phyloP scores from a whole-genome alignment of 2,888 invertebrate genomes.

The Seira musarum region DNA sequence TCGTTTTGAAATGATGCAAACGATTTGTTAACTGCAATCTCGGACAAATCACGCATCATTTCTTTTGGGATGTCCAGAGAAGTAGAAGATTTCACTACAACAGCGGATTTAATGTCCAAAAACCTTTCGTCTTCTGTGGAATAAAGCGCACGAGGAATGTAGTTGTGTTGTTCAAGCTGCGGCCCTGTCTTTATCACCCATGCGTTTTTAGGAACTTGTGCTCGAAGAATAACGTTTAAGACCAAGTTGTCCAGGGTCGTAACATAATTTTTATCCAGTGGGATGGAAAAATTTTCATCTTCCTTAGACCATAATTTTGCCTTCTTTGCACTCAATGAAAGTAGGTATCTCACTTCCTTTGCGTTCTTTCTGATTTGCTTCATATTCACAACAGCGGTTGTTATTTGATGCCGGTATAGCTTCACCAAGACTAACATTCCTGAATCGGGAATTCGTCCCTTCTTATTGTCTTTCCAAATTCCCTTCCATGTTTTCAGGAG shows the following conservation, averaged over 20 bases:
- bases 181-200: conserved; percentile 3
- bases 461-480: conserved; percentile 31
- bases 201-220: background rate
- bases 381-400: conserved; percentile 27
- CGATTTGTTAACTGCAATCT: no score
- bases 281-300: background rate
- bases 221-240: background rate
- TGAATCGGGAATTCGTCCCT: conserved; percentile 25
- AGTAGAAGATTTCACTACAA: background rate
- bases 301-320: background rate
- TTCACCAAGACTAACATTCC: conserved; percentile 28
- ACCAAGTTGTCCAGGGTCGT: background rate
- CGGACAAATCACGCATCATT: no score
- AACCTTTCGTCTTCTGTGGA: no score
- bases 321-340: conserved; percentile 2
- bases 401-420: conserved; percentile 33
- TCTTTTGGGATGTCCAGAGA: background rate
- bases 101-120: background rate
- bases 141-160: no score
- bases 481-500: conserved; percentile 39
- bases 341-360: conserved; percentile 20
- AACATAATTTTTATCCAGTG: background rate
- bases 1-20: no score
- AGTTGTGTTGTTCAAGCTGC: background rate
- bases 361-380: conserved; percentile 19